Evolutionary conservation across 2,797 vertebrate genomes (phyloP).

Genomic region (Acrocephalus scirpaceus): DNA sequence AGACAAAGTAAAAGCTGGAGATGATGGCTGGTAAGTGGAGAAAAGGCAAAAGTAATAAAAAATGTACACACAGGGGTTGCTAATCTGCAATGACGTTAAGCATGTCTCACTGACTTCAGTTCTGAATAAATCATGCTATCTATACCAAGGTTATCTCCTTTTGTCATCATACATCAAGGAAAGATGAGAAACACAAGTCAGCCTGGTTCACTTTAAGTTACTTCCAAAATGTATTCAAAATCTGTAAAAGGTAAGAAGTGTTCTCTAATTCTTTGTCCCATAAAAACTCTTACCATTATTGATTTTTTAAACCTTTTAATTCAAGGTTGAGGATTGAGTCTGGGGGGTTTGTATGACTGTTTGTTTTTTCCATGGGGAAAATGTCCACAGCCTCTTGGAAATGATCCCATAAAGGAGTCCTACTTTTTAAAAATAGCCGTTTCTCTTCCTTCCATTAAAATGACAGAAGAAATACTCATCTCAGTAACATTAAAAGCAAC

Average conservation of each 20-base stretch:
- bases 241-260: not conserved
- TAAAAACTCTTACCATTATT: not conserved
- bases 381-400: not conserved
- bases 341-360: not conserved
- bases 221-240: not conserved
- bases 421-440: conserved; percentile 8
- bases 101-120: conserved; percentile 5
- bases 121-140: conserved; percentile 64
- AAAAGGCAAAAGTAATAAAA: conserved; percentile 55
- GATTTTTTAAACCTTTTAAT: not conserved
- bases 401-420: not conserved
- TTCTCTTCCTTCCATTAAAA: conserved; percentile 27
- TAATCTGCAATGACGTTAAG: conserved; percentile 10
- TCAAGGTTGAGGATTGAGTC: not conserved
- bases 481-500: not conserved
- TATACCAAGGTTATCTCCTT: conserved; percentile 48
- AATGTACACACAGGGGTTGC: not conserved
- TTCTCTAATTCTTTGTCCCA: not conserved
- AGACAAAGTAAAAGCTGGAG: conserved; percentile 11
- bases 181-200: conserved; percentile 37
- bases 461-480: not conserved
- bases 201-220: not conserved
- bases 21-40: conserved; percentile 5
- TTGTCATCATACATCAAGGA: conserved; percentile 51
- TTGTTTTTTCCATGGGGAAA: not conserved